Evolutionary conservation across 2,888 invertebrate species (phyloP).

Genomic region (Notodonta ziczac): DNA sequence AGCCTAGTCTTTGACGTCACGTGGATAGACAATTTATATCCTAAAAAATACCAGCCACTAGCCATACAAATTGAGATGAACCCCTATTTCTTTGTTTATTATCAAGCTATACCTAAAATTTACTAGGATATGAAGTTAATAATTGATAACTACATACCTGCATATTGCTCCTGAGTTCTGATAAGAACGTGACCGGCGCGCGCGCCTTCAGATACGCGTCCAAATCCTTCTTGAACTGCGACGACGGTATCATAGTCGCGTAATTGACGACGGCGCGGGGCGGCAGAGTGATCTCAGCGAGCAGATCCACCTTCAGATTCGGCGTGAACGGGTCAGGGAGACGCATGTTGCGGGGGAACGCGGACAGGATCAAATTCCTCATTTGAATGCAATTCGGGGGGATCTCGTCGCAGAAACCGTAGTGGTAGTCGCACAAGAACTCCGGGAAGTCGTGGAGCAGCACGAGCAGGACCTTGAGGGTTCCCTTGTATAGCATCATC

Average conservation of each 20-base stretch:
- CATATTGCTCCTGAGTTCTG: conserved; percentile 95
- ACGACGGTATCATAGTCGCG: conserved; percentile 92
- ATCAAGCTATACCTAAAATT: background rate
- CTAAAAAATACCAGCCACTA: too few species aligned
- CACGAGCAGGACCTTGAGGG: conserved; percentile 96
- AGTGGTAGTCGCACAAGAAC: conserved; percentile 99
- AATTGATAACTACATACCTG: conserved; percentile 79
- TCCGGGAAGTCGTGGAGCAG: conserved; percentile 99
- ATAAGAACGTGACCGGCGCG: conserved; percentile 97
- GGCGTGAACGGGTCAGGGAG: conserved; percentile 99
- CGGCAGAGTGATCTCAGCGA: conserved; percentile 94
- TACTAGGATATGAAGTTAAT: background rate
- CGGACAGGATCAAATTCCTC: conserved; percentile 98
- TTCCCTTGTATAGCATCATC: conserved; percentile 97
- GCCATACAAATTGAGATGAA: too few species aligned
- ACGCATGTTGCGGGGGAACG: conserved; percentile 99
- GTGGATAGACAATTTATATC: too few species aligned
- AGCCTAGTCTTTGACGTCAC: too few species aligned
- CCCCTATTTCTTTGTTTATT: too few species aligned
- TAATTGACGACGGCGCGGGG: conserved; percentile 96
- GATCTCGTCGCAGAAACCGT: conserved; percentile 99
- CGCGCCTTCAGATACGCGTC: conserved; percentile 98
- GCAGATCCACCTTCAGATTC: conserved; percentile 96
- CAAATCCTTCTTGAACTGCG: conserved; percentile 96
- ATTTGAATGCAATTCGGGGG: conserved; percentile 99